These are phyloP conservation scores for Drosophila nasuta DNA, from an alignment of 1,140 invertebrate species.

Conservation along the genomic window DNA sequence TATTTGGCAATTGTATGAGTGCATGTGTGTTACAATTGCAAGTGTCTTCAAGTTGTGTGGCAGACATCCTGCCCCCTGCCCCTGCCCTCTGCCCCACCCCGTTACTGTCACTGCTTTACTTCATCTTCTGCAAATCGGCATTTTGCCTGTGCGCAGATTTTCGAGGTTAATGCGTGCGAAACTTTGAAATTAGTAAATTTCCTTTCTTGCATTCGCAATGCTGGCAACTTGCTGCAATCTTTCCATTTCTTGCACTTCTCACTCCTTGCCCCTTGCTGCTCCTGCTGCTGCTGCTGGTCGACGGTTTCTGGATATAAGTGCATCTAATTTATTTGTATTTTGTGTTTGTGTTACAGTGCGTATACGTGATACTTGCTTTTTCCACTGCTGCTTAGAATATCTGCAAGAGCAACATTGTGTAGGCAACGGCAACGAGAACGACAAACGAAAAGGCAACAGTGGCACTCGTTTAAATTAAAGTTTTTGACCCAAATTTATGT, in stretches of 20 bases:
- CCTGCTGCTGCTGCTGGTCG: slow-evolving; percentile 9
- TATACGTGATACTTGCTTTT: slow-evolving; percentile 65
- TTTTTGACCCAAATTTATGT: slow-evolving; percentile 82
- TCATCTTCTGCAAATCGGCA: slow-evolving; percentile 47
- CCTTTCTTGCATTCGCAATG: slow-evolving; percentile 60
- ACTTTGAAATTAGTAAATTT: slow-evolving; percentile 83
- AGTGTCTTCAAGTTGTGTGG: slow-evolving; percentile 64
- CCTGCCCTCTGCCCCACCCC: no score
- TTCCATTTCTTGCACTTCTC: not conserved
- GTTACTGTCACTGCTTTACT: not conserved
- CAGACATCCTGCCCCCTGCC: not conserved
- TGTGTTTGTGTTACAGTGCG: slow-evolving; percentile 76
- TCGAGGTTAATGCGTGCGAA: slow-evolving; percentile 81
- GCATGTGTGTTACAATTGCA: slow-evolving; percentile 38
- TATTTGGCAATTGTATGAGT: slow-evolving; percentile 28
- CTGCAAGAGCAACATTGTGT: slow-evolving; percentile 28
- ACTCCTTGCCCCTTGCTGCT: not conserved
- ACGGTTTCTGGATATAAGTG: slow-evolving; percentile 53
- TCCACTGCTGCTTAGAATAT: slow-evolving; percentile 45
- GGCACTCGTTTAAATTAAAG: slow-evolving; percentile 81
- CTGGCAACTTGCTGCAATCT: slow-evolving; percentile 45
- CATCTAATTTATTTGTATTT: slow-evolving; percentile 83
- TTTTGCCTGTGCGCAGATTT: slow-evolving; percentile 72
- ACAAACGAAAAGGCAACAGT: slow-evolving; percentile 23
- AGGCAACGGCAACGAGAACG: slow-evolving; percentile 23